These are phyloP conservation scores for Musca vetustissima DNA, from an alignment of 1,140 invertebrate species.

Conservation along the genomic window DNA sequence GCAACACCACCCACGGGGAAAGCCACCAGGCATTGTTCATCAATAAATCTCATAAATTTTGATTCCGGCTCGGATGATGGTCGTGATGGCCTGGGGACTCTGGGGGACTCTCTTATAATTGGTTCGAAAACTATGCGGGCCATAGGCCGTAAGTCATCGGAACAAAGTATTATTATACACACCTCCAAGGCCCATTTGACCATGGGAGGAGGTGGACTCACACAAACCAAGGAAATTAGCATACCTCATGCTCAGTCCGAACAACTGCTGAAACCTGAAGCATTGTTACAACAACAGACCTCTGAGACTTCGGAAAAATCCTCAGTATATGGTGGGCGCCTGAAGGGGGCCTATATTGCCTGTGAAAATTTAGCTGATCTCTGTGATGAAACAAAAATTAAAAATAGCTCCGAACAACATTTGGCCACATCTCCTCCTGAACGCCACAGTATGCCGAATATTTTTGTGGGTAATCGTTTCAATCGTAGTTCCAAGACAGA, in stretches of 20 bases:
- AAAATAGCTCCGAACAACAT: conserved; percentile 26
- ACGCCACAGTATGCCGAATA: conserved; percentile 57
- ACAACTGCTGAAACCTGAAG: neutral
- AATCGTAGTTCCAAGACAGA: conserved; percentile 59
- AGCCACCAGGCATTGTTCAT: conserved; percentile 38
- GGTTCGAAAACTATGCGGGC: conserved; percentile 47
- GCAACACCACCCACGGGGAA: neutral
- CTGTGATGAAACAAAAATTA: conserved; percentile 56
- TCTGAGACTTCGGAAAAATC: conserved; percentile 65
- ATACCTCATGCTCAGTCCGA: too few relatives aligned
- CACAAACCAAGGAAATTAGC: too few relatives aligned
- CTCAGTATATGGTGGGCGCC: conserved; percentile 58
- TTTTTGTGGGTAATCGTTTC: conserved; percentile 62
- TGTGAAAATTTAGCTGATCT: conserved; percentile 68
- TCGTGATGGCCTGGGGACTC: conserved; percentile 20
- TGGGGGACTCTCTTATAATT: conserved; percentile 49
- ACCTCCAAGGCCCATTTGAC: conserved; percentile 57
- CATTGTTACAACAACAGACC: conserved; percentile 13
- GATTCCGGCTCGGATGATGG: conserved; percentile 35
- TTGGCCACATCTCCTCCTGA: conserved; percentile 38
- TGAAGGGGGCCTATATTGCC: conserved; percentile 59
- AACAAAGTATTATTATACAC: conserved; percentile 50
- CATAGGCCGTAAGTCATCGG: conserved; percentile 41
- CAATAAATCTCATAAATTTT: conserved; percentile 49
- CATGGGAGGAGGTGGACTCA: conserved; percentile 32